A percentile compares a stretch with the other conserved stretches of the same genome.
These are phyloP conservation scores for Bufo gargarizans DNA, from an alignment of 2,113 vertebrate genomes.

Conservation along the genomic window DNA sequence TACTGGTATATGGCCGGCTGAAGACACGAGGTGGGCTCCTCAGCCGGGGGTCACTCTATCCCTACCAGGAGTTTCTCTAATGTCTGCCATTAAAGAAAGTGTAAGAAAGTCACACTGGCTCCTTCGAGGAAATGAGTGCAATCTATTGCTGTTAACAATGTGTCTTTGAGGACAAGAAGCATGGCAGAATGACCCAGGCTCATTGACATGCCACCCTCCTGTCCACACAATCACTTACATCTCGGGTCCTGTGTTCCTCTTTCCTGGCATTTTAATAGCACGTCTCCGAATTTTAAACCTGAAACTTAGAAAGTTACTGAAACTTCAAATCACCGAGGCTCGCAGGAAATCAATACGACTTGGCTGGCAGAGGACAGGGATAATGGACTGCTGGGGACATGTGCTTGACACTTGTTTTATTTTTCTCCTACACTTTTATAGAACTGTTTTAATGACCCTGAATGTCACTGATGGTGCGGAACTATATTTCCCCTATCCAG, in stretches of 20 bases:
- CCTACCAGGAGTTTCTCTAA: too few species aligned
- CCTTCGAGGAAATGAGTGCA: slow-evolving; percentile 3
- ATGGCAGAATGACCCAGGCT: background rate
- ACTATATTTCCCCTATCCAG: background rate
- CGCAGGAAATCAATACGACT: slow-evolving; percentile 30
- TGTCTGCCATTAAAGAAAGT: too few species aligned
- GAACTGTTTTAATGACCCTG: background rate
- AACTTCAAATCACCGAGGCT: slow-evolving; percentile 17
- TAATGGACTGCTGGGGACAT: background rate
- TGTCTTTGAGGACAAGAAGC: background rate
- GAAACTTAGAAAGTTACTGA: slow-evolving; percentile 6
- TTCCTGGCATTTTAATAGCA: slow-evolving; percentile 16
- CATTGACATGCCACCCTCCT: background rate
- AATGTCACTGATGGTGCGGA: background rate
- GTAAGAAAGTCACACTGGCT: background rate
- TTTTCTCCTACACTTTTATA: background rate
- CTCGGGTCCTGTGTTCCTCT: background rate
- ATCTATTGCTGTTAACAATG: slow-evolving; percentile 22
- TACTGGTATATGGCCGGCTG: too few species aligned
- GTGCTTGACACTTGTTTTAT: background rate
- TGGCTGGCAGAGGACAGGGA: background rate
- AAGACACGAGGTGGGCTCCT: too few species aligned
- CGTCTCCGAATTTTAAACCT: background rate
- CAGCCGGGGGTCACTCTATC: too few species aligned
- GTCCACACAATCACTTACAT: background rate